Percentiles rank a stretch among this genome's conserved stretches.
These are phyloP conservation scores for Gallinago stenura DNA, from an alignment of 2,797 vertebrate genomes.

Conservation along the genomic window DNA sequence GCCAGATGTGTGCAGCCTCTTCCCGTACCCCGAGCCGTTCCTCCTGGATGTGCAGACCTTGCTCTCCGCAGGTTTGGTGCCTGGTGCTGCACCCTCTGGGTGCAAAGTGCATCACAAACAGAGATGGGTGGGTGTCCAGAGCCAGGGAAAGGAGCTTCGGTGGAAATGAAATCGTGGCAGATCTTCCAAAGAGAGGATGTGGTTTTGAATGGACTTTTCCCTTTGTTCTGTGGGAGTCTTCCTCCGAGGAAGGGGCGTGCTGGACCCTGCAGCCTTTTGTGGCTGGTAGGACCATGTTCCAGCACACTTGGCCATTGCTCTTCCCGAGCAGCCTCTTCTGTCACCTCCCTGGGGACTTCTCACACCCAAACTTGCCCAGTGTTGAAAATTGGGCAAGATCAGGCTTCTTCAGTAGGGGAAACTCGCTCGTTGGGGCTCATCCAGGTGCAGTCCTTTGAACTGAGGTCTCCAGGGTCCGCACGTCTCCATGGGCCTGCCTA, in stretches of 20 bases:
- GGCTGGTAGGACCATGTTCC: background rate
- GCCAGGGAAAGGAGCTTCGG: background rate
- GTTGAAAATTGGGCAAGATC: background rate
- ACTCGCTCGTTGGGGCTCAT: background rate
- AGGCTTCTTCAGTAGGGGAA: background rate
- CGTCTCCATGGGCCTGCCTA: background rate
- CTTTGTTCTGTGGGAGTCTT: background rate
- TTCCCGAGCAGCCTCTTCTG: background rate
- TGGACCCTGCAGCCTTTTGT: background rate
- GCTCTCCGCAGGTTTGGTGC: background rate
- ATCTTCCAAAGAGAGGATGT: background rate
- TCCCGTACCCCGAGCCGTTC: background rate
- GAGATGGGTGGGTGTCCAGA: background rate
- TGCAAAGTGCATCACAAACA: background rate
- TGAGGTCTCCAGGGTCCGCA: background rate
- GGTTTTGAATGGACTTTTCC: accelerated
- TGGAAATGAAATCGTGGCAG: background rate
- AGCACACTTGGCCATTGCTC: accelerated
- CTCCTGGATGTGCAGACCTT: background rate
- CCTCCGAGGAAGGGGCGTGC: background rate
- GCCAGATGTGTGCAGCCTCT: background rate
- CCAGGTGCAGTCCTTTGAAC: background rate
- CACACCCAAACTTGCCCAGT: background rate
- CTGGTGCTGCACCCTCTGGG: background rate
- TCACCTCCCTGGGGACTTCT: background rate